A percentile compares a stretch with the other conserved stretches of the same genome.
These are phyloP conservation scores for Lycaena phlaeas DNA, from an alignment of 2,888 invertebrate species.

Conservation along the genomic window DNA sequence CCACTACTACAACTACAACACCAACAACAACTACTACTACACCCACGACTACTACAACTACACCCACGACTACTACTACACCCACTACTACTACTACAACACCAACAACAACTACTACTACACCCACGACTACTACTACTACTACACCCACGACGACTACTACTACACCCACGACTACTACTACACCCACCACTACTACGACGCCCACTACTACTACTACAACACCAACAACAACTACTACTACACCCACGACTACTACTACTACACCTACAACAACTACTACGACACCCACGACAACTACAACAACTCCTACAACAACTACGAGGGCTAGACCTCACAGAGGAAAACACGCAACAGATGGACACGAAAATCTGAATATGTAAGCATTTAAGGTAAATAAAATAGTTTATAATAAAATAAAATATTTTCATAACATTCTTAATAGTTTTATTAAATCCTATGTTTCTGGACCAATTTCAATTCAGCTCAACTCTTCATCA, in stretches of 20 bases:
- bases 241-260: not conserved
- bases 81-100: conserved; percentile 13
- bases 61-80: not conserved
- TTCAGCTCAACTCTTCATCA: too few species aligned
- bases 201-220: conserved; percentile 11
- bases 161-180: conserved; percentile 13
- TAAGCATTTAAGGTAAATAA: not conserved
- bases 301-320: not conserved
- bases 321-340: conserved; percentile 2
- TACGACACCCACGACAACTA: not conserved
- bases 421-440: too few species aligned
- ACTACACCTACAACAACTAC: not conserved
- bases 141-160: conserved; percentile 14
- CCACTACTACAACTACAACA: conserved; percentile 13
- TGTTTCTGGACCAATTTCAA: too few species aligned
- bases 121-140: conserved; percentile 13
- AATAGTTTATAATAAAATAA: too few species aligned
- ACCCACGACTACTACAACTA: not conserved
- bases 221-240: conserved; percentile 11
- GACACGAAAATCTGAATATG: conserved; percentile 22
- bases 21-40: conserved; percentile 7
- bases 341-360: conserved; percentile 18
- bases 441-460: too few species aligned
- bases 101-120: conserved; percentile 12
- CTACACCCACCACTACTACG: not conserved